Conservation (phyloP, 2,797 vertebrate genomes). For the Acanthornis magna region DNA sequence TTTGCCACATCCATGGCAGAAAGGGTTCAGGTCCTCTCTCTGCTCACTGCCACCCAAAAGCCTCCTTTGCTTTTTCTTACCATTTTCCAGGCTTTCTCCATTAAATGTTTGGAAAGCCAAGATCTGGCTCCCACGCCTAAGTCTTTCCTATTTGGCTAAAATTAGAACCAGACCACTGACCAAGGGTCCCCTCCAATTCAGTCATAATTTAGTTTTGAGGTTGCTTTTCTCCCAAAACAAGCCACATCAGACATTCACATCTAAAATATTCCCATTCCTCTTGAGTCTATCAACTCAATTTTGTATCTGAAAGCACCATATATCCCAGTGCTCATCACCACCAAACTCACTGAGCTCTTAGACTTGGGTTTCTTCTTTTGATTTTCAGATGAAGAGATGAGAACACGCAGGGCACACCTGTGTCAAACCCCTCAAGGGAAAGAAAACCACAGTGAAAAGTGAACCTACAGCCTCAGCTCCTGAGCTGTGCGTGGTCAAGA, state of each 20-base stretch:
- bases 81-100: background rate
- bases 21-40: background rate
- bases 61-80: background rate
- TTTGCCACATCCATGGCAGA: background rate
- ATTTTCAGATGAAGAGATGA: background rate
- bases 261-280: background rate
- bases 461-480: background rate
- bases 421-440: background rate
- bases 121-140: fast-evolving
- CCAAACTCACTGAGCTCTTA: background rate
- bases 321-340: background rate
- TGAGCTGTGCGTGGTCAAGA: background rate
- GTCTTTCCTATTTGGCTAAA: background rate
- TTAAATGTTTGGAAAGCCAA: background rate
- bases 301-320: background rate
- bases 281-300: background rate
- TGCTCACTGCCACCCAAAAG: background rate
- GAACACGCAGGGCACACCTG: fast-evolving
- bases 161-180: background rate
- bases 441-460: background rate
- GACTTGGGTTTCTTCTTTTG: background rate
- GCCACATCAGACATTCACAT: background rate
- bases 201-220: background rate
- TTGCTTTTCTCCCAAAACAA: background rate
- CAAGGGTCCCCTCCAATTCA: background rate